Percentiles rank a stretch among this genome's conserved stretches.
Evolutionary conservation across 2,888 invertebrate species (phyloP).

Genomic region (Gastrophysa polygoni): DNA sequence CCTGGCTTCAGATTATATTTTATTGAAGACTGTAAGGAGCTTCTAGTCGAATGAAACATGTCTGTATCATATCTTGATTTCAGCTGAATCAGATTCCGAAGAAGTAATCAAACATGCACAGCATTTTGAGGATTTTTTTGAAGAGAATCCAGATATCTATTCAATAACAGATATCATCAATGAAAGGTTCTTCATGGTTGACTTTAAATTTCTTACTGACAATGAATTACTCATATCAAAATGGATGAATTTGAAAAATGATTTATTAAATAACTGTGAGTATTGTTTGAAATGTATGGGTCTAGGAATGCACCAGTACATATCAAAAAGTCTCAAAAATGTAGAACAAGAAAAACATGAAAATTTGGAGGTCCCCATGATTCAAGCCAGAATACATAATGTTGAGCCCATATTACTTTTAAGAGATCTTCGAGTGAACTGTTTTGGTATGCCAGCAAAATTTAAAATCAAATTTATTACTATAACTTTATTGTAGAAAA

Average conservation of each 20-base stretch:
- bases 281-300: constrained; percentile 73
- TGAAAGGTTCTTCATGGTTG: constrained; percentile 64
- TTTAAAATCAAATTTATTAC: not conserved
- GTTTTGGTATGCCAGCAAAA: constrained; percentile 65
- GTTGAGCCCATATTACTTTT: constrained; percentile 71
- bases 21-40: constrained; percentile 60
- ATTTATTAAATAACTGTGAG: constrained; percentile 72
- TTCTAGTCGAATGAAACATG: too few species aligned
- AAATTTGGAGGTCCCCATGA: constrained; percentile 59
- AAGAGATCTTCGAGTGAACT: constrained; percentile 73
- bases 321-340: constrained; percentile 52
- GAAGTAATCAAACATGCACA: constrained; percentile 58
- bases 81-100: constrained; percentile 29
- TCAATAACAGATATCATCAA: constrained; percentile 65
- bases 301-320: constrained; percentile 79
- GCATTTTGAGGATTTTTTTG: constrained; percentile 64
- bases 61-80: too few species aligned
- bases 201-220: constrained; percentile 62
- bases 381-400: constrained; percentile 66
- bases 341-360: constrained; percentile 57
- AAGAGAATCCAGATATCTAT: constrained; percentile 59
- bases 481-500: constrained; percentile 62
- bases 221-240: constrained; percentile 64
- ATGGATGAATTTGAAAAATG: constrained; percentile 63
- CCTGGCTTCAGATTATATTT: constrained; percentile 82